phyloP scores from a whole-genome alignment of 2,888 invertebrate species.

The Eupithecia abbreviata region DNA sequence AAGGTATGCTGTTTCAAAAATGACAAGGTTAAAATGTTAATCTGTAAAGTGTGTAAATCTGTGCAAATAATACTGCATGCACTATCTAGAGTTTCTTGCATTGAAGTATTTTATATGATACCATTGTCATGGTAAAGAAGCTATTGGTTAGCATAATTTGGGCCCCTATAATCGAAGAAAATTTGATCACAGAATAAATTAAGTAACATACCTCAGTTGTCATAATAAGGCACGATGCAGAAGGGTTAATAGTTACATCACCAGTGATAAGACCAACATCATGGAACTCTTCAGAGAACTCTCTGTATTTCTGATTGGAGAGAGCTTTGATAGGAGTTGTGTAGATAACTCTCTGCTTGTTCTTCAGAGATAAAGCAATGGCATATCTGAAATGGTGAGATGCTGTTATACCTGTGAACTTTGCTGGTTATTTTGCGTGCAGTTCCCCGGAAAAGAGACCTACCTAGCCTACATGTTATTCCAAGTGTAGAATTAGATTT shows the following conservation, averaged over 20 bases:
- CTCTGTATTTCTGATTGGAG: conserved; percentile 99
- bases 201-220: conserved; percentile 93
- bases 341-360: conserved; percentile 99
- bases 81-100: not conserved
- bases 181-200: not conserved
- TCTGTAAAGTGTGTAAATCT: not conserved
- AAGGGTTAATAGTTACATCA: conserved; percentile 99
- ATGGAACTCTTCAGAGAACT: conserved; percentile 97
- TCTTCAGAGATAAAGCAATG: conserved; percentile 95
- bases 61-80: not conserved
- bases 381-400: conserved; percentile 87
- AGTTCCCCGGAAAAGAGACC: not conserved
- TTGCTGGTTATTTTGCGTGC: not conserved
- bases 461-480: not conserved
- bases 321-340: conserved; percentile 99
- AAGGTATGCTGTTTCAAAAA: too few species aligned
- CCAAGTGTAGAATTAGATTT: not conserved
- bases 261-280: conserved; percentile 99
- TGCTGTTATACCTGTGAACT: not conserved
- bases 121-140: not conserved
- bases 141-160: not conserved
- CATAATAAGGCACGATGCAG: conserved; percentile 99
- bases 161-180: not conserved
- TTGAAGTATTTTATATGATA: not conserved
- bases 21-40: not conserved